Conservation (phyloP, 2,113 vertebrate genomes). For the Laticauda laticaudata region DNA sequence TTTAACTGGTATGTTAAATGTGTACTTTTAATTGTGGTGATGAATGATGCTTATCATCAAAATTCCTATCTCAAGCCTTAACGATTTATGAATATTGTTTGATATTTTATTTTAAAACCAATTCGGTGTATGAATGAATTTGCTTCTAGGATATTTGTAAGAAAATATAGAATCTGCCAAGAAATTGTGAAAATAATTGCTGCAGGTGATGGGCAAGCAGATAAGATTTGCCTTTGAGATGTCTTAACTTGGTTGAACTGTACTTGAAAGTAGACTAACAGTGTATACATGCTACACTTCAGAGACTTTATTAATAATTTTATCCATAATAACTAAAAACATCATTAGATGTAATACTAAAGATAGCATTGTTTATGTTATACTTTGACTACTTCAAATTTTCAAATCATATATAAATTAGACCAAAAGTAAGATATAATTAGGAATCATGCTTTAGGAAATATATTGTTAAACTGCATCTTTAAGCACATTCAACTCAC, state of each 20-base stretch:
- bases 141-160: background rate
- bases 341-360: background rate
- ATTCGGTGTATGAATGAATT: background rate
- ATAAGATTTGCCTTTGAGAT: background rate
- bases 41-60: background rate
- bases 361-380: background rate
- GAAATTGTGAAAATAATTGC: background rate
- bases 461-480: background rate
- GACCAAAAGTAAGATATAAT: background rate
- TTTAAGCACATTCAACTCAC: background rate
- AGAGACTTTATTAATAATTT: background rate
- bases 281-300: background rate
- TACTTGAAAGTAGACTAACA: background rate
- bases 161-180: background rate
- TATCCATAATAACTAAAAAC: background rate
- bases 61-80: background rate
- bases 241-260: background rate
- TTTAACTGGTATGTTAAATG: background rate
- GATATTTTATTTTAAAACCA: background rate
- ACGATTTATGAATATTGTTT: background rate
- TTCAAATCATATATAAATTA: background rate
- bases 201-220: background rate
- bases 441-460: background rate
- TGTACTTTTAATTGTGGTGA: background rate
- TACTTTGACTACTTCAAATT: background rate